A percentile compares a stretch with the other conserved stretches of the same genome.
Evolutionary conservation across 1,140 invertebrate species (phyloP).

Genomic region (Chrysopa pallens): DNA sequence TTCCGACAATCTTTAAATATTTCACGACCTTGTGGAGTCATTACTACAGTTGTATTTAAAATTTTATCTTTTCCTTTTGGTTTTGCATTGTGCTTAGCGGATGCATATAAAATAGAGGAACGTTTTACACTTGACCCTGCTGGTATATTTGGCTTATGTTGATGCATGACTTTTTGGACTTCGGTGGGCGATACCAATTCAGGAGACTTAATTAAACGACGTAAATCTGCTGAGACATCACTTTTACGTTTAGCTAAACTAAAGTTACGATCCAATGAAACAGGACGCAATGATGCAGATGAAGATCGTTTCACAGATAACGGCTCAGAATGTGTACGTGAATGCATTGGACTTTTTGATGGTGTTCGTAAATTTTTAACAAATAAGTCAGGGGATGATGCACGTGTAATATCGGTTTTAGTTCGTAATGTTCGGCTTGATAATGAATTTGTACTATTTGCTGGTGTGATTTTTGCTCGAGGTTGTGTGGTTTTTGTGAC

Average conservation of each 20-base stretch:
- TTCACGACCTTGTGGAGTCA: slow-evolving; percentile 28
- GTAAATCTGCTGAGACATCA: slow-evolving; percentile 6
- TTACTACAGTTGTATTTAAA: slow-evolving; percentile 23
- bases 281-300: slow-evolving; percentile 12
- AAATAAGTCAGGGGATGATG: no score
- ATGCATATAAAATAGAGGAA: slow-evolving; percentile 21
- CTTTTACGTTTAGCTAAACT: slow-evolving; percentile 18
- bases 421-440: no score
- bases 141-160: slow-evolving; percentile 8
- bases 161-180: slow-evolving; percentile 32
- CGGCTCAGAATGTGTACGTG: no score
- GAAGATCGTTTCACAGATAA: no score
- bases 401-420: no score
- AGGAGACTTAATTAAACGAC: slow-evolving; percentile 22
- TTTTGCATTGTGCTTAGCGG: slow-evolving; percentile 15
- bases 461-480: slow-evolving; percentile 3
- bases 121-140: slow-evolving; percentile 22
- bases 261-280: slow-evolving; percentile 26
- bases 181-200: slow-evolving; percentile 37
- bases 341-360: no score
- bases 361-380: no score
- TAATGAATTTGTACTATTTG: no score
- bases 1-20: slow-evolving; percentile 8
- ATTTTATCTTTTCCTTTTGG: slow-evolving; percentile 24
- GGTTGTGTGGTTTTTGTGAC: slow-evolving; percentile 16